These are phyloP conservation scores for Pygoscelis antarcticus DNA, from an alignment of 2,113 vertebrate genomes.

Conservation along the genomic window DNA sequence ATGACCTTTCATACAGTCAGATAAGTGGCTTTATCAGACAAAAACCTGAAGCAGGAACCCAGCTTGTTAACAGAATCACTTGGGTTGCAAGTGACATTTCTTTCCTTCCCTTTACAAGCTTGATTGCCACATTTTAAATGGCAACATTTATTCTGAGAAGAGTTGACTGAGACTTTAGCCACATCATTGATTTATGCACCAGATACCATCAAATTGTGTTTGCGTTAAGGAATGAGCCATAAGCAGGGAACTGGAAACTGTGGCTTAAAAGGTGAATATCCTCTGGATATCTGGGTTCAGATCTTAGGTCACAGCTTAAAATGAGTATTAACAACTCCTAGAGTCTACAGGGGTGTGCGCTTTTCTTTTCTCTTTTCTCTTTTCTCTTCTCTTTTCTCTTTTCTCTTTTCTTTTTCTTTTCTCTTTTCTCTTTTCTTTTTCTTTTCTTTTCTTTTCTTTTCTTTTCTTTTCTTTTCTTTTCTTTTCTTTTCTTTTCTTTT, in stretches of 20 bases:
- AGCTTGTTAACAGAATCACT: constrained; percentile 35
- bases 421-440: no score
- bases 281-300: not conserved
- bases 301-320: constrained; percentile 8
- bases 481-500: no score
- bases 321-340: not conserved
- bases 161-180: constrained; percentile 6
- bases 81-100: constrained; percentile 37
- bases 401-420: no score
- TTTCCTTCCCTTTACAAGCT: constrained; percentile 18
- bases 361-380: no score
- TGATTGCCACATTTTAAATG: constrained; percentile 50
- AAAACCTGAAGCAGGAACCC: constrained; percentile 25
- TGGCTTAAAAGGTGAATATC: constrained; percentile 15
- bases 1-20: constrained; percentile 6
- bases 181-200: not conserved
- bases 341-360: not conserved
- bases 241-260: constrained; percentile 9
- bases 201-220: not conserved
- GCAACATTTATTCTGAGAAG: constrained; percentile 36
- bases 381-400: no score
- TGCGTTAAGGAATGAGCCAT: not conserved
- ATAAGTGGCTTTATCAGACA: constrained; percentile 30
- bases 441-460: no score
- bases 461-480: not conserved